A percentile compares a stretch with the other conserved stretches of the same genome.
These are phyloP conservation scores for Raja brachyura DNA, from an alignment of 2,113 vertebrate species.

Conservation along the genomic window DNA sequence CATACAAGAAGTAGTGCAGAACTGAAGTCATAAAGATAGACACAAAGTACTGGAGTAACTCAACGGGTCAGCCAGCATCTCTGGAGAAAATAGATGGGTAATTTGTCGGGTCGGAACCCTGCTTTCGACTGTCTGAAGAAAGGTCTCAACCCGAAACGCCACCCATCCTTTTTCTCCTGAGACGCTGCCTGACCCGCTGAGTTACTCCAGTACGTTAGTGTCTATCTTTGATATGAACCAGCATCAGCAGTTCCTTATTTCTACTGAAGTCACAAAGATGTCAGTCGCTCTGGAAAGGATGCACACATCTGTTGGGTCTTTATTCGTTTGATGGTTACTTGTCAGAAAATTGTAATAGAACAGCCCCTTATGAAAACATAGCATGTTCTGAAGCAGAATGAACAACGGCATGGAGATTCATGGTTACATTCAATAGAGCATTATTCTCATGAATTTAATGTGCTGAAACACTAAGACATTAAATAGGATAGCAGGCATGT, in stretches of 20 bases:
- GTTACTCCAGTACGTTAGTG: too few species aligned
- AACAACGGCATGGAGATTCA: background rate
- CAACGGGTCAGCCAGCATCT: too few species aligned
- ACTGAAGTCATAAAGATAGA: background rate
- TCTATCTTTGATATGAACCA: too few species aligned
- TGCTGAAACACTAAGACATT: background rate
- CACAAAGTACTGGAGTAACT: too few species aligned
- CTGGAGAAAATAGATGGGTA: too few species aligned
- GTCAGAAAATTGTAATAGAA: background rate
- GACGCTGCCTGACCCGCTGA: too few species aligned
- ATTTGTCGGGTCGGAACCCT: too few species aligned
- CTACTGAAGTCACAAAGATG: background rate
- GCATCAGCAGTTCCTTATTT: too few species aligned
- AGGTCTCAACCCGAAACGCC: too few species aligned
- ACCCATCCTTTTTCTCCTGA: too few species aligned
- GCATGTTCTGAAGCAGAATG: background rate
- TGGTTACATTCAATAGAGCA: background rate
- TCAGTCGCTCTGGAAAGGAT: background rate
- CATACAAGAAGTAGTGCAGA: background rate
- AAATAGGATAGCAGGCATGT: background rate
- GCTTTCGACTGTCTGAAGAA: too few species aligned
- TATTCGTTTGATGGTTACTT: background rate
- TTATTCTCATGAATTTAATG: background rate
- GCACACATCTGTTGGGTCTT: background rate
- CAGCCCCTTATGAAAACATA: background rate